phyloP scores from a whole-genome alignment of 2,888 invertebrate genomes.

The Aspidiotus destructor region DNA sequence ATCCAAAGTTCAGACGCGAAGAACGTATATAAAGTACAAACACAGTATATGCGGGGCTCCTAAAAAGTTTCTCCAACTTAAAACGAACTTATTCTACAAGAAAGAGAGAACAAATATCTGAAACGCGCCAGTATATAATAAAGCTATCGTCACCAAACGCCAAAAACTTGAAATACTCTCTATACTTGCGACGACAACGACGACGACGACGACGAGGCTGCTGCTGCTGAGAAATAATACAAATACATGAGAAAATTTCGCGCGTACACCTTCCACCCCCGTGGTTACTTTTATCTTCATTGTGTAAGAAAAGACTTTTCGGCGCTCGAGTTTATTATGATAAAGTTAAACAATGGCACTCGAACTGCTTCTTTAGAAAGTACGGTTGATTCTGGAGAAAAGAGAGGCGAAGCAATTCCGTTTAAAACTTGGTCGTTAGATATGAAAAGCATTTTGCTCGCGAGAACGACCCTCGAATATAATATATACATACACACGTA shows the following conservation, averaged over 20 bases:
- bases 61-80: too few relatives aligned
- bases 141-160: neutral
- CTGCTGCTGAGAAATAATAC: neutral
- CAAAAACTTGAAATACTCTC: conserved; percentile 3
- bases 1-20: too few relatives aligned
- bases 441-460: conserved; percentile 31
- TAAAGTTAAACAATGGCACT: conserved; percentile 30
- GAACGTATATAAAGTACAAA: too few relatives aligned
- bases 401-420: conserved; percentile 31
- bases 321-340: conserved; percentile 26
- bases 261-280: conserved; percentile 5
- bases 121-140: neutral
- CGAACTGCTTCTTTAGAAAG: conserved; percentile 23
- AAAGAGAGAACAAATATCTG: too few relatives aligned
- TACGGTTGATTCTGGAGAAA: neutral
- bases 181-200: neutral
- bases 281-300: conserved; percentile 29
- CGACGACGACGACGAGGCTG: too few relatives aligned
- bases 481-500: neutral
- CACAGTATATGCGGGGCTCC: too few relatives aligned
- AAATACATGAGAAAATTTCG: neutral
- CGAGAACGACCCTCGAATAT: conserved; percentile 23
- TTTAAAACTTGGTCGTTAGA: conserved; percentile 30
- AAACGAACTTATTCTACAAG: too few relatives aligned
- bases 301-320: conserved; percentile 27